Evolutionary conservation across 2,113 vertebrate species (phyloP), one percentile per base, ranked within the genome.

Genomic region (Alces alces): DNA sequence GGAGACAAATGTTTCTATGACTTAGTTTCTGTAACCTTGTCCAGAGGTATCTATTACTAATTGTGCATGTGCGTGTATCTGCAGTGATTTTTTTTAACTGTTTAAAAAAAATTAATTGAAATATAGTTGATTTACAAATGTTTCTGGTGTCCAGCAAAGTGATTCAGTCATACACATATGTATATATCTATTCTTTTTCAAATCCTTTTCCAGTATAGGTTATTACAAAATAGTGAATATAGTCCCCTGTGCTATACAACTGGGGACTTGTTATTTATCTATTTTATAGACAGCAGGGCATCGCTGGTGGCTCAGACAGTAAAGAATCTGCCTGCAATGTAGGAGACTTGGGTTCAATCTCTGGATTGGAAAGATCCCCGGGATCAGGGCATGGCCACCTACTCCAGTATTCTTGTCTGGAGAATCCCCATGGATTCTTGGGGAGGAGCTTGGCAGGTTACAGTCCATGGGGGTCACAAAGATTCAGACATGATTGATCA

Each of bases 1-100:
- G 27, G 39, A 11, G 43, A 91, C 60, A 93, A 89, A 92, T 91
- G 76, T 92, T 76, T 47, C 10, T 36, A 27, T 87, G 92, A 86
- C 57, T 96, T 96, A 90, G 94, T 95, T 98, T 97, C 84, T 97
- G 0, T 93, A 89, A 86, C 33, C 97, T 96, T 97, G 3, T 89
- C 78, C 96, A 89, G 76, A 92, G 3, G 14, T 93, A 91, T 97
- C 55, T 91, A 13, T 39, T 88, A 28, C 33, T 60, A 43, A 73
- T 39, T 58, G 36, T 52, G 54, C 16, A 4, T 30, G 13, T 58
- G n/a, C 17, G 17, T 84, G 36, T 80, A 55, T 82, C 30, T 64
- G 55, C 25, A 54, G 33, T 54, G 12, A 83, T 83, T 83, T 83
- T 80, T 82, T 52, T 2, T 14, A n/a, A n/a, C 19, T 54, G 6